These are phyloP conservation scores for Ochropleura plecta DNA, from an alignment of 2,888 invertebrate species.

Conservation along the genomic window DNA sequence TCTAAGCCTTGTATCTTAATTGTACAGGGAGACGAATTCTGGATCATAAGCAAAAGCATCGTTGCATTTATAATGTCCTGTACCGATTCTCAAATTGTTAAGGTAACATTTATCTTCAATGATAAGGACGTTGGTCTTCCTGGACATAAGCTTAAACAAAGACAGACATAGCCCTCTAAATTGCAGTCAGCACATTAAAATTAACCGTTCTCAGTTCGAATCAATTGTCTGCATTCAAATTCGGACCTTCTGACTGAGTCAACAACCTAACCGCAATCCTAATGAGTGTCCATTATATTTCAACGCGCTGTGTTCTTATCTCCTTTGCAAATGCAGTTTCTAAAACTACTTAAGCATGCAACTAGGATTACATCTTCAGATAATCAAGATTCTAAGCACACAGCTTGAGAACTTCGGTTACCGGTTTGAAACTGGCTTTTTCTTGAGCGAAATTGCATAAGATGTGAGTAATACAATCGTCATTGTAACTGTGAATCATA, in stretches of 20 bases:
- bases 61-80: slow-evolving; percentile 1
- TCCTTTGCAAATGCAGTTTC: slow-evolving; percentile 56
- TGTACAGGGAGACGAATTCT: slow-evolving; percentile 3
- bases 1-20: neutral
- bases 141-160: slow-evolving; percentile 23
- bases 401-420: slow-evolving; percentile 50
- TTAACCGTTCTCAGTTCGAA: slow-evolving; percentile 44
- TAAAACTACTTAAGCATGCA: slow-evolving; percentile 53
- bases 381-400: slow-evolving; percentile 59
- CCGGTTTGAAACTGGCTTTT: slow-evolving; percentile 54
- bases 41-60: slow-evolving; percentile 18
- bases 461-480: slow-evolving; percentile 59
- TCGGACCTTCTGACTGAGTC: slow-evolving; percentile 43
- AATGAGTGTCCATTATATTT: slow-evolving; percentile 54
- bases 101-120: neutral
- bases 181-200: slow-evolving; percentile 47
- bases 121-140: slow-evolving; percentile 26
- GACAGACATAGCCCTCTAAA: slow-evolving; percentile 16
- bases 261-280: slow-evolving; percentile 37
- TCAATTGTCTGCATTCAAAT: slow-evolving; percentile 59
- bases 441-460: slow-evolving; percentile 58
- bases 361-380: slow-evolving; percentile 54
- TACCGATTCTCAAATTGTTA: neutral
- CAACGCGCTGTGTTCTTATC: slow-evolving; percentile 44
- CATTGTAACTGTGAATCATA: slow-evolving; percentile 56